These are phyloP conservation scores for Megalopta genalis DNA, from an alignment of 1,140 invertebrate species.

Conservation along the genomic window DNA sequence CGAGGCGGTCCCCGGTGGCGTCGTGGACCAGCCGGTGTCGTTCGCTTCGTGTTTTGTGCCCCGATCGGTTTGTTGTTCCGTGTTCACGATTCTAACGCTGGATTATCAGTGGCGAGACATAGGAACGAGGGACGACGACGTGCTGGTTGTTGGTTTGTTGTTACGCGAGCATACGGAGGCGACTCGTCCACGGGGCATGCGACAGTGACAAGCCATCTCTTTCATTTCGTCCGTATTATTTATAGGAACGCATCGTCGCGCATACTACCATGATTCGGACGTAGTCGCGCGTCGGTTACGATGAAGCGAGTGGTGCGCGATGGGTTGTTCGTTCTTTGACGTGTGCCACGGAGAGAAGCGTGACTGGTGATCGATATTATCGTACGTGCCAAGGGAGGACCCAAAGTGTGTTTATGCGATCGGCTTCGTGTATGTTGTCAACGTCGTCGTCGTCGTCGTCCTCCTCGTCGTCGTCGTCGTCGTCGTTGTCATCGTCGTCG, in stretches of 20 bases:
- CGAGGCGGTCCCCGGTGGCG: not conserved
- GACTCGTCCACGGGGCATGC: not conserved
- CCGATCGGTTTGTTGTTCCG: constrained; percentile 19
- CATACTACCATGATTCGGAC: constrained; percentile 55
- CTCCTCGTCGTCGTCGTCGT: not conserved
- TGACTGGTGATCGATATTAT: constrained; percentile 56
- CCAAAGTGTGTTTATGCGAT: constrained; percentile 28
- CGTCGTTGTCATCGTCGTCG: constrained; percentile 1
- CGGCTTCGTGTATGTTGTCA: not conserved
- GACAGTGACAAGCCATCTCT: constrained; percentile 23
- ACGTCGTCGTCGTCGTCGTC: constrained; percentile 7
- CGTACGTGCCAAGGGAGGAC: constrained; percentile 31
- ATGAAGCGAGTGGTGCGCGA: constrained; percentile 43
- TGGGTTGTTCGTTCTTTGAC: constrained; percentile 37
- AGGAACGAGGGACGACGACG: not conserved
- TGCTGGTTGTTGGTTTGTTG: constrained; percentile 29
- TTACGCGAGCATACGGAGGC: not conserved
- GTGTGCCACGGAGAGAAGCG: constrained; percentile 44
- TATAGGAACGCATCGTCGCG: too few species aligned
- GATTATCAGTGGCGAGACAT: constrained; percentile 40
- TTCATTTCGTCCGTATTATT: not conserved
- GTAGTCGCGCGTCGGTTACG: constrained; percentile 34
- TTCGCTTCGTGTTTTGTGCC: constrained; percentile 31
- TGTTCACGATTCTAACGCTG: constrained; percentile 25
- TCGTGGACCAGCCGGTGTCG: not conserved